Percentiles rank a stretch among this genome's conserved stretches.
Evolutionary conservation across 2,888 invertebrate species (phyloP).

Genomic region (Unio pictorum): DNA sequence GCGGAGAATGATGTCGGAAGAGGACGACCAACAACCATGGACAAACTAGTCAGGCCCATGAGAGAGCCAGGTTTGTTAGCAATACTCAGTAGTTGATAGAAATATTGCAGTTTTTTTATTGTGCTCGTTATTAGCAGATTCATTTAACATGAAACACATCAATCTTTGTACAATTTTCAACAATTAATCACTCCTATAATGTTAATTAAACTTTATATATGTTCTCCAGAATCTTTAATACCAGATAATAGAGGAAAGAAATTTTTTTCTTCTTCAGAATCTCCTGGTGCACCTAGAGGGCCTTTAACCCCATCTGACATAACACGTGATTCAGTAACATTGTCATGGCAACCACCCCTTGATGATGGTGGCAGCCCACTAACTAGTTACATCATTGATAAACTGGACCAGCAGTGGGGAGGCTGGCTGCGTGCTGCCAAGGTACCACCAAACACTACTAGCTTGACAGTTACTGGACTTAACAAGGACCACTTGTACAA

Average conservation of each 20-base stretch:
- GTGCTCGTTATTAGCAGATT: background rate
- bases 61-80: conserved; percentile 57
- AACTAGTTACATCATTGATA: conserved; percentile 66
- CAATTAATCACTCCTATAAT: background rate
- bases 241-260: background rate
- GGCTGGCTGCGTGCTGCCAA: conserved; percentile 61
- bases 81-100: too few relatives aligned
- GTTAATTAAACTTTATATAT: background rate
- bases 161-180: background rate
- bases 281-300: conserved; percentile 59
- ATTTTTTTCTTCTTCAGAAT: conserved; percentile 38
- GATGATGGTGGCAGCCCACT: conserved; percentile 66
- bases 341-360: conserved; percentile 68
- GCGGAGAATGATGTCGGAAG: conserved; percentile 93
- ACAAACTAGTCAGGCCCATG: conserved; percentile 71
- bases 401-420: conserved; percentile 53
- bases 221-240: background rate
- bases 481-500: conserved; percentile 60
- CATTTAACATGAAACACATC: too few relatives aligned
- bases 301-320: conserved; percentile 52
- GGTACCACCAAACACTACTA: conserved; percentile 37
- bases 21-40: conserved; percentile 72
- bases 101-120: background rate
- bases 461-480: conserved; percentile 39
- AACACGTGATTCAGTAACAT: conserved; percentile 56